Percentiles rank a stretch among this genome's conserved stretches.
Conservation (phyloP, 1,140 invertebrate genomes). For the Cotesia chilonis region DNA sequence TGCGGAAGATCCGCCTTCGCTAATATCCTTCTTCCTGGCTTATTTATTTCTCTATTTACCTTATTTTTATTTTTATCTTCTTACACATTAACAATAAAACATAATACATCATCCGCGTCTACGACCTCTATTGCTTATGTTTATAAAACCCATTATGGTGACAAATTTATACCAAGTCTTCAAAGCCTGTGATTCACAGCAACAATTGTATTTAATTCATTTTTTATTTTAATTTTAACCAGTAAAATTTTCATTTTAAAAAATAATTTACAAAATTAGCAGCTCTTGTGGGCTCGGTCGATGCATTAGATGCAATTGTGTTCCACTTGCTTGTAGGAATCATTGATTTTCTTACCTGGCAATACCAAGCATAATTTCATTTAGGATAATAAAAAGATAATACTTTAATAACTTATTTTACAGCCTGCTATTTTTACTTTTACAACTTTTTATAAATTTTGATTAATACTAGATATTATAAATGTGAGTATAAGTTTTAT, state of each 20-base stretch:
- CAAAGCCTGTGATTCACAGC: too few species aligned
- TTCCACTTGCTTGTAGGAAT: background rate
- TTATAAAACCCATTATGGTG: too few species aligned
- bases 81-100: background rate
- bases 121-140: too few species aligned
- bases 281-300: background rate
- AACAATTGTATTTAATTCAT: too few species aligned
- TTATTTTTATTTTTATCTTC: background rate
- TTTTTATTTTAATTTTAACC: too few species aligned
- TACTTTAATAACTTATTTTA: too few species aligned
- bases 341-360: conserved; percentile 21
- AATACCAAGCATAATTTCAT: conserved; percentile 4
- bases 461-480: too few species aligned
- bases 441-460: too few species aligned
- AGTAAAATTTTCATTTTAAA: background rate
- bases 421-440: too few species aligned
- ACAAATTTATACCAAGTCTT: too few species aligned
- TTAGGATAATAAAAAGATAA: background rate
- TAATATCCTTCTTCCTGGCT: conserved; percentile 30
- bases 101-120: background rate
- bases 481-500: too few species aligned
- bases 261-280: background rate
- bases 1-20: conserved; percentile 33
- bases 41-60: conserved; percentile 17
- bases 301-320: conserved; percentile 9